Evolutionary conservation across 2,888 invertebrate species (phyloP).

Genomic region (Spilarctia lutea): DNA sequence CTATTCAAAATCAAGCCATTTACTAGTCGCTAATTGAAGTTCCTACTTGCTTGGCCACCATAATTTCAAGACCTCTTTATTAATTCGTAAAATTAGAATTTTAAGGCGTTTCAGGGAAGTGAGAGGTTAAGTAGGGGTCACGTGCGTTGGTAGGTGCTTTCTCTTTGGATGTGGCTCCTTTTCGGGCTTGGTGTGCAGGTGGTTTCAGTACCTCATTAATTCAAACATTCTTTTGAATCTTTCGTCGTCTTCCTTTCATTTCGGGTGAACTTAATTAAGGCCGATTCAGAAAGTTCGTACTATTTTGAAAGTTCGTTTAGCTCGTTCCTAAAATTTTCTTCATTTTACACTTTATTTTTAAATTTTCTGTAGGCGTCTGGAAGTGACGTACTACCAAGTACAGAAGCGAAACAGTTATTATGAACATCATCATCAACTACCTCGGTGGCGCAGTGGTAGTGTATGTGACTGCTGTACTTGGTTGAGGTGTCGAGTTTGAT

Average conservation of each 20-base stretch:
- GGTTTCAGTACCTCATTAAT: conserved; percentile 67
- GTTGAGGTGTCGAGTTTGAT: too few species aligned
- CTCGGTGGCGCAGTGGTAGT: too few species aligned
- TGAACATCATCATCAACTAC: too few species aligned
- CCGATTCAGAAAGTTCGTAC: conserved; percentile 47
- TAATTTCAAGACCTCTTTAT: conserved; percentile 31
- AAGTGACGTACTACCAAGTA: background rate
- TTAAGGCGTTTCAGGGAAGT: conserved; percentile 27
- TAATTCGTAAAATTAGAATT: conserved; percentile 28
- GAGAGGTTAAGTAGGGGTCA: conserved; percentile 34
- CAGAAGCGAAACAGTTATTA: too few species aligned
- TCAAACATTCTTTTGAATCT: conserved; percentile 62
- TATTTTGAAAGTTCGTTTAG: conserved; percentile 15
- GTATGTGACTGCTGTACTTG: too few species aligned
- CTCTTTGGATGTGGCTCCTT: conserved; percentile 43
- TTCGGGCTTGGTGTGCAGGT: conserved; percentile 55
- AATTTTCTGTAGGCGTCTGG: background rate
- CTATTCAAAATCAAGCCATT: background rate
- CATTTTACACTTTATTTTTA: conserved; percentile 6
- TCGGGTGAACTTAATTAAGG: conserved; percentile 60
- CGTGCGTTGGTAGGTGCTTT: conserved; percentile 33
- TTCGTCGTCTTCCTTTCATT: conserved; percentile 41
- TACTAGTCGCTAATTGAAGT: conserved; percentile 39
- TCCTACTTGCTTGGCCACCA: conserved; percentile 41
- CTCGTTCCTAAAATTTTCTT: conserved; percentile 25